Conservation (phyloP, 2,888 invertebrate species). For the Rhamnusium bicolor region DNA sequence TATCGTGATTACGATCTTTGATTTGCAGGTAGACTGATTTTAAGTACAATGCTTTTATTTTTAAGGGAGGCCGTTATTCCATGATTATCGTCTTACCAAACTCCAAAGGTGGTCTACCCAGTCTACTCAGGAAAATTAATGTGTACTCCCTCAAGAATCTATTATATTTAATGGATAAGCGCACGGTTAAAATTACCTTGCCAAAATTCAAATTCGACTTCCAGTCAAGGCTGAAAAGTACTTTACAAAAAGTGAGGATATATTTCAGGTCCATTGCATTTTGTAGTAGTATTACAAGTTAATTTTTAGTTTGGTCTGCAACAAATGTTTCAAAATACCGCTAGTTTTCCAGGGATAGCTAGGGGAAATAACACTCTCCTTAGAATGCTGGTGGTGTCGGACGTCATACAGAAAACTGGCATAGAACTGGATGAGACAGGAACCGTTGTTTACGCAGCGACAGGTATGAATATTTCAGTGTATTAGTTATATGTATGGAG, state of each 20-base stretch:
- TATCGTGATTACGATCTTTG: no score
- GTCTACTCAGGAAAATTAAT: conserved; percentile 75
- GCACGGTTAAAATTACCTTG: conserved; percentile 77
- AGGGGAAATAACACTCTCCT: conserved; percentile 72
- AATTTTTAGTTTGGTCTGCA: conserved; percentile 78
- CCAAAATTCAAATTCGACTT: conserved; percentile 86
- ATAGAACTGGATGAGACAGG: conserved; percentile 86
- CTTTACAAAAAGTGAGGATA: conserved; percentile 75
- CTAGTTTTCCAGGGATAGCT: conserved; percentile 81
- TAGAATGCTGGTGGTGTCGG: conserved; percentile 75
- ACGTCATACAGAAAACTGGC: conserved; percentile 83
- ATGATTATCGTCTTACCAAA: conserved; percentile 84
- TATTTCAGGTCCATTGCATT: not conserved
- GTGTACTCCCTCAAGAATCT: conserved; percentile 74
- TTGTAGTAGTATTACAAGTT: not conserved
- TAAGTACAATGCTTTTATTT: no score
- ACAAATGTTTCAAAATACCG: conserved; percentile 81
- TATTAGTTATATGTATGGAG: not conserved
- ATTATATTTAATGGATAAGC: conserved; percentile 75
- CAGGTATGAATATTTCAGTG: conserved; percentile 72
- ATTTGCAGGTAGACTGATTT: no score
- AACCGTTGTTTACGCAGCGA: conserved; percentile 80
- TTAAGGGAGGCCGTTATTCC: conserved; percentile 81
- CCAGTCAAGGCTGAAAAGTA: conserved; percentile 76
- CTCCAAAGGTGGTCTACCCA: conserved; percentile 75